Percentiles rank a stretch among this genome's conserved stretches.
These are phyloP conservation scores for Crocidura indochinensis DNA, from an alignment of 2,797 vertebrate genomes.

Conservation along the genomic window DNA sequence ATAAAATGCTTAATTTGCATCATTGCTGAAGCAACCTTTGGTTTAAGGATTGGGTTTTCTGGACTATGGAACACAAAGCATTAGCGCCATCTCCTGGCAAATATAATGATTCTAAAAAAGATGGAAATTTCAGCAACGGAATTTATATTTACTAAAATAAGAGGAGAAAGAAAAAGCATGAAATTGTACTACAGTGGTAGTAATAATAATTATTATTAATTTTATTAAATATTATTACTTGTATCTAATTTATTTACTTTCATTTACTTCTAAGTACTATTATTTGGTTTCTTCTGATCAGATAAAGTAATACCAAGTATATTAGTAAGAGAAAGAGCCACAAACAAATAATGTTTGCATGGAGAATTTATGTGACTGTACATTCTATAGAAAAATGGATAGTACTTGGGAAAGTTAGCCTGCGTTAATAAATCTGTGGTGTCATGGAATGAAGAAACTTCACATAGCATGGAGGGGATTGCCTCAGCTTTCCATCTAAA, in stretches of 20 bases:
- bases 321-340: too few relatives aligned
- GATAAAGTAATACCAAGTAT: too few relatives aligned
- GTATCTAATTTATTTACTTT: not conserved
- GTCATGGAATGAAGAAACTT: too few relatives aligned
- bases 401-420: too few relatives aligned
- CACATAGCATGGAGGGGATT: too few relatives aligned
- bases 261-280: not conserved
- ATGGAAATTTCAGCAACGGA: not conserved
- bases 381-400: too few relatives aligned
- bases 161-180: not conserved
- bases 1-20: conserved; percentile 60
- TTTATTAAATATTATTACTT: not conserved
- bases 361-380: too few relatives aligned
- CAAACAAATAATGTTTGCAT: too few relatives aligned
- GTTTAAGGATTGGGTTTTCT: conserved; percentile 24
- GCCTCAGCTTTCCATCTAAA: too few relatives aligned
- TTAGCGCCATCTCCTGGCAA: conserved; percentile 82
- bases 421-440: too few relatives aligned
- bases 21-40: conserved; percentile 72
- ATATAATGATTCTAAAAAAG: not conserved
- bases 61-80: conserved; percentile 33
- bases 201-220: conserved; percentile 20
- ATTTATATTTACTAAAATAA: conserved; percentile 45
- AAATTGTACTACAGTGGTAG: not conserved
- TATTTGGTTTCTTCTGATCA: too few relatives aligned